Percentiles rank a stretch among this genome's conserved stretches.
Evolutionary conservation across 2,888 invertebrate genomes (phyloP).

Genomic region (Noctua pronuba): DNA sequence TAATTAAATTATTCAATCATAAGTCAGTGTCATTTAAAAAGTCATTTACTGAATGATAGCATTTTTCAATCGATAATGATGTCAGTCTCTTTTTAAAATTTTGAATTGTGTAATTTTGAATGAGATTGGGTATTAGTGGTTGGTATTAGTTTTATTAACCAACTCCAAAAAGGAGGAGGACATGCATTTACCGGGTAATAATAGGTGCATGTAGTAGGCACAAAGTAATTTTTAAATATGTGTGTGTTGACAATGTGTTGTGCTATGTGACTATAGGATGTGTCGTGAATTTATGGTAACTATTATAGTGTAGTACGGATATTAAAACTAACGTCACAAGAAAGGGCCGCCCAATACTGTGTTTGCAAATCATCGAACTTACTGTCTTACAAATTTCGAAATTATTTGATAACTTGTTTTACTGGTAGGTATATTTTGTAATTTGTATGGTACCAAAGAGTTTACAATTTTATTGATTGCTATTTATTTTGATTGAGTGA

Average conservation of each 20-base stretch:
- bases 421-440: neutral
- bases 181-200: neutral
- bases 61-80: too few relatives aligned
- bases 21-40: too few relatives aligned
- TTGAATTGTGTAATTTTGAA: too few relatives aligned
- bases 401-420: neutral
- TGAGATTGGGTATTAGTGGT: too few relatives aligned
- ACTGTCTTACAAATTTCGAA: neutral
- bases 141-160: too few relatives aligned
- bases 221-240: neutral
- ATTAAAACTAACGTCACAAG: neutral
- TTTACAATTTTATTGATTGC: neutral
- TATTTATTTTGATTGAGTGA: conserved; percentile 2
- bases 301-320: neutral
- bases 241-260: neutral
- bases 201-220: neutral
- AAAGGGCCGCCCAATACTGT: neutral
- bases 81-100: too few relatives aligned
- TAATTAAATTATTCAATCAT: too few relatives aligned
- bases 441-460: conserved; percentile 3
- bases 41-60: too few relatives aligned
- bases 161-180: neutral
- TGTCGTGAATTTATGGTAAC: conserved; percentile 8
- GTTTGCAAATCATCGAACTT: neutral
- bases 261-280: neutral